Base-by-base conservation (phyloP, 2,797 vertebrate species). In the Sebastolobus altivelis region DNA sequence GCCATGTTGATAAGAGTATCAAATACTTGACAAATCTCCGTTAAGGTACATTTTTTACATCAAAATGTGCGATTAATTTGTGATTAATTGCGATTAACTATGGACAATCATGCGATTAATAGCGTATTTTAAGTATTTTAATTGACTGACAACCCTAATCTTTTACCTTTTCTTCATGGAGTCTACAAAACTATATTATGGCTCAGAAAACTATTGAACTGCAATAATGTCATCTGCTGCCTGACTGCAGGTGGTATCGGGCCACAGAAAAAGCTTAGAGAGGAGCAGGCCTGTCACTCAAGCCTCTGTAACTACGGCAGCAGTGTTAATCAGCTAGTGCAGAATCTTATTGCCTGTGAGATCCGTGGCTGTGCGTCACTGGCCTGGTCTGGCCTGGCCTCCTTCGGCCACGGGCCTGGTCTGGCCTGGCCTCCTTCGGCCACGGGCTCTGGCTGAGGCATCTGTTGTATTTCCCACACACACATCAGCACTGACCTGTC, bases 271-370 rank as follows among this genome's bases (percentile, higher is more conserved):
- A 67, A 78, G 69, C 87, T 88, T 37, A 62, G 29, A 81, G 77
- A 75, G 60, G 77, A 87, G 77, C 72, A 59, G 58, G 27, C 62
- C 91, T 89, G 89, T 89, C 88, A 88, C 27, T 88, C 88, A 89
- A 77, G 72, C 75, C 14, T 52, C 52, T 18, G 86, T 93, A 77
- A 86, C 89, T 88, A 91, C 89, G 33, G 90, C 87, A 90, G 69
- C 90, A 8, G 77, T 25, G 83, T 89, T 91, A 86, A 88, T 91
- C 87, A 83, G 85, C 81, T 66, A 38, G 61, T 27, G 27, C 79
- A 71, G 77, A 83, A 73, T 89, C 87, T 92, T 82, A 72, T 40
- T 83, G 84, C 75, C 72, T 33, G 61, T 77, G 74, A 82, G 81
- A 89, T 86, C 83, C 81, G 61, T 73, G 75, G 66, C 66, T 61